Evolutionary conservation across 2,797 vertebrate genomes (phyloP).

Genomic region (Thaleichthys pacificus): DNA sequence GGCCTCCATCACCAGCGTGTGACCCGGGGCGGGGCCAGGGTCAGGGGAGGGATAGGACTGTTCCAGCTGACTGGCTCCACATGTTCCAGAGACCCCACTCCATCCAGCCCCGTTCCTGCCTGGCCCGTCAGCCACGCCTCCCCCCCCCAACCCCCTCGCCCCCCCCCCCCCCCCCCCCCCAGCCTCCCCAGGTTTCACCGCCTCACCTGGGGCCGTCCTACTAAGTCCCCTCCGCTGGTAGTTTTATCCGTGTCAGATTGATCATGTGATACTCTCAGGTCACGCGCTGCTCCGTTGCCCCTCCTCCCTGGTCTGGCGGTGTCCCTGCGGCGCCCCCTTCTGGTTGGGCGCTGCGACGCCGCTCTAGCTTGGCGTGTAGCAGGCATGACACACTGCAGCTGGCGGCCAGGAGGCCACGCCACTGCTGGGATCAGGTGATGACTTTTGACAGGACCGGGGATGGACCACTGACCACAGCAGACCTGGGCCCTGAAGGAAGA

Average conservation of each 20-base stretch:
- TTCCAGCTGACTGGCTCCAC: conserved; percentile 4
- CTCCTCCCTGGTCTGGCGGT: conserved; percentile 6
- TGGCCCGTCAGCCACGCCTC: too few relatives aligned
- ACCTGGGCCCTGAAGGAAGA: neutral
- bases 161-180: too few relatives aligned
- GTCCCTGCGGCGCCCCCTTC: neutral
- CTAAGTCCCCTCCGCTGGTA: neutral
- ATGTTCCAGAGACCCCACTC: neutral
- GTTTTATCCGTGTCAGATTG: conserved; percentile 6
- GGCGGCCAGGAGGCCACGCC: too few relatives aligned
- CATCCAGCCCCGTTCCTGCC: neutral
- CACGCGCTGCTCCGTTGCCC: conserved; percentile 43
- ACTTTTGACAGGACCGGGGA: neutral
- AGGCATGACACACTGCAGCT: neutral
- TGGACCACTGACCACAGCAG: conserved; percentile 1
- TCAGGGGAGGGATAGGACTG: conserved; percentile 14
- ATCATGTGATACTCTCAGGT: conserved; percentile 49
- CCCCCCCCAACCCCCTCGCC: too few relatives aligned
- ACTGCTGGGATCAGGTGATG: neutral
- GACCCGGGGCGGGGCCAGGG: conserved; percentile 60
- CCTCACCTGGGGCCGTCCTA: neutral
- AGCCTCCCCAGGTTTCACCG: neutral
- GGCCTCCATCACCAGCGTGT: conserved; percentile 99
- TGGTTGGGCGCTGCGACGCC: too few relatives aligned
- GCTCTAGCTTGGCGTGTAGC: neutral